Percentiles rank a stretch among this genome's conserved stretches.
phyloP scores from a whole-genome alignment of 92 coral and sea anemone species.

The Diadumene lineata region DNA sequence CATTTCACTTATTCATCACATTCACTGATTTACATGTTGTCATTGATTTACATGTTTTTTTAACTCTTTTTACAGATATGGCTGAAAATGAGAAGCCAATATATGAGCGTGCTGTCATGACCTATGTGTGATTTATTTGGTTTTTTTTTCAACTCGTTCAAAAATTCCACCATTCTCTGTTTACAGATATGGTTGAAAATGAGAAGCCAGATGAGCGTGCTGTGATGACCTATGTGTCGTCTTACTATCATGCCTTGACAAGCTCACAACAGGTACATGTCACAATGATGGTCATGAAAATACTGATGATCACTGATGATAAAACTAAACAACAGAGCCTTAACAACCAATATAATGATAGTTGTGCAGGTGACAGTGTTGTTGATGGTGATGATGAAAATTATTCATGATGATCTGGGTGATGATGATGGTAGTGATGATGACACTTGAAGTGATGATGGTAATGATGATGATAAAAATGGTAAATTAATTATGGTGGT shows the following conservation, averaged over 20 bases:
- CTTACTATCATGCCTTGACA: slow-evolving; percentile 95
- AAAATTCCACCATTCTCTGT: neutral
- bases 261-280: slow-evolving; percentile 90
- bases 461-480: neutral
- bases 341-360: neutral
- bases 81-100: slow-evolving; percentile 84
- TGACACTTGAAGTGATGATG: neutral
- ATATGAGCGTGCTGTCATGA: slow-evolving; percentile 98
- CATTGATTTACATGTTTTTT: neutral
- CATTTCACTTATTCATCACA: too few relatives aligned
- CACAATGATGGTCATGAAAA: neutral
- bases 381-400: neutral
- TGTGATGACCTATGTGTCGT: slow-evolving; percentile 97
- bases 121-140: slow-evolving; percentile 79
- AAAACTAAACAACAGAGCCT: neutral
- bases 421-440: neutral
- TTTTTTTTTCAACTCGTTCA: too few relatives aligned
- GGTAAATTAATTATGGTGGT: too few relatives aligned
- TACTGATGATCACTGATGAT: neutral
- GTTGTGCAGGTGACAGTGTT: neutral
- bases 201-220: slow-evolving; percentile 97
- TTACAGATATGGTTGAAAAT: slow-evolving; percentile 86
- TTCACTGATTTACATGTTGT: too few relatives aligned
- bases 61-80: slow-evolving; percentile 62
- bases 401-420: neutral